These are phyloP conservation scores for Pelagia noctiluca DNA, from an alignment of 30 jellyfish, hydroid and myxozoan species.

Conservation along the genomic window DNA sequence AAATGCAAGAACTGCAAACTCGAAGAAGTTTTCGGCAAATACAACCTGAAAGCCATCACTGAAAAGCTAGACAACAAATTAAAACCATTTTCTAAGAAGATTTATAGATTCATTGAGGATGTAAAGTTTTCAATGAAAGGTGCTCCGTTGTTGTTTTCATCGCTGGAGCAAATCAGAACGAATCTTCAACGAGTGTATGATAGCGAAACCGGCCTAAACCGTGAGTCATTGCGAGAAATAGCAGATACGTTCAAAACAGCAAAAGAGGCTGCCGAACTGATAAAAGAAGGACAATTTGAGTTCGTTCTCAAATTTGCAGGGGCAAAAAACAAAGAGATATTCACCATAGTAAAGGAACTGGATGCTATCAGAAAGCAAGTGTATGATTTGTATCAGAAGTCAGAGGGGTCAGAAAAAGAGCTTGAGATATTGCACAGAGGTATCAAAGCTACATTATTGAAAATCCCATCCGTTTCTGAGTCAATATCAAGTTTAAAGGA, in stretches of 20 bases:
- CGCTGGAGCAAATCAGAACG: constrained; percentile 81
- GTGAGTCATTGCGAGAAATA: constrained; percentile 48
- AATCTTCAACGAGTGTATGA: constrained; percentile 70
- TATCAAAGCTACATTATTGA: constrained; percentile 6
- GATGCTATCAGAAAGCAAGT: constrained; percentile 15
- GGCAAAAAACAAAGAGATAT: constrained; percentile 34
- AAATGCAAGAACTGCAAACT: constrained; percentile 79
- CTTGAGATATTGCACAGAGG: background rate
- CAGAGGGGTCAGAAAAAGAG: constrained; percentile 49
- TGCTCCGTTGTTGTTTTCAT: constrained; percentile 37
- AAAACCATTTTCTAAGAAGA: constrained; percentile 62
- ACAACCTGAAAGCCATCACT: constrained; percentile 56
- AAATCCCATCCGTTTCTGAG: constrained; percentile 25
- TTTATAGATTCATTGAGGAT: constrained; percentile 12
- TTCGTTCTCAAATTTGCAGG: constrained; percentile 51
- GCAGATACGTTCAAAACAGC: constrained; percentile 49
- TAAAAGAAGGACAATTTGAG: constrained; percentile 36
- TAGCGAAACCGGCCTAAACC: constrained; percentile 57
- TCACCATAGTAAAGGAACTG: constrained; percentile 19
- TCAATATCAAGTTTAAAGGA: constrained; percentile 11
- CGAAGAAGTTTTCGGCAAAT: constrained; percentile 82
- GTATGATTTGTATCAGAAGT: constrained; percentile 19
- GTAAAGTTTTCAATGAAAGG: constrained; percentile 55
- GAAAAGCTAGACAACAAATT: constrained; percentile 61
- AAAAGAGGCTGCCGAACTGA: constrained; percentile 34